phyloP scores from a whole-genome alignment of 2,888 invertebrate species.

The Chrysomela aeneicollis region DNA sequence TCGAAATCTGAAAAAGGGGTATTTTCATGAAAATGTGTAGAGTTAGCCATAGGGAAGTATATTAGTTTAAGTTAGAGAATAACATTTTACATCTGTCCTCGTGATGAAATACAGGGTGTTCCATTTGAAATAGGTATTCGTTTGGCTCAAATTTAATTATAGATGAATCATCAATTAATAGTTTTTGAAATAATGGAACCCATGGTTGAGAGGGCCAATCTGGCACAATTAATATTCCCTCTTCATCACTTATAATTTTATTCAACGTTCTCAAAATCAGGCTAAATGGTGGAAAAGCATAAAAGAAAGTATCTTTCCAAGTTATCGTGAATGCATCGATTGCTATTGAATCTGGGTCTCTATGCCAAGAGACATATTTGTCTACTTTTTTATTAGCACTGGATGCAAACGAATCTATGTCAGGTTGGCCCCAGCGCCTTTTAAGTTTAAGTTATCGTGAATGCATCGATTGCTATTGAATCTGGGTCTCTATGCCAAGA shows the following conservation, averaged over 20 bases:
- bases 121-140: no score
- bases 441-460: neutral
- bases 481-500: neutral
- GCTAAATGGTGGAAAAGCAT: neutral
- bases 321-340: neutral
- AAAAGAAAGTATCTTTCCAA: neutral
- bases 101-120: no score
- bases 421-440: neutral
- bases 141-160: no score
- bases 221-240: neutral
- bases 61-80: no score
- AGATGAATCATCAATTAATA: no score
- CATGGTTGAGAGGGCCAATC: neutral
- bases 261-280: neutral
- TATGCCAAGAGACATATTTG: neutral
- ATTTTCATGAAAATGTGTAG: no score
- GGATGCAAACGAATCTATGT: neutral
- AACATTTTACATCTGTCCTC: no score
- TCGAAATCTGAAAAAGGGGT: no score
- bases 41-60: no score
- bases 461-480: neutral
- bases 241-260: neutral
- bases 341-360: neutral
- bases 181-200: neutral
- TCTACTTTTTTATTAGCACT: neutral